These are phyloP conservation scores for Nymphalis c-album DNA, from an alignment of 2,888 invertebrate species.

Conservation along the genomic window DNA sequence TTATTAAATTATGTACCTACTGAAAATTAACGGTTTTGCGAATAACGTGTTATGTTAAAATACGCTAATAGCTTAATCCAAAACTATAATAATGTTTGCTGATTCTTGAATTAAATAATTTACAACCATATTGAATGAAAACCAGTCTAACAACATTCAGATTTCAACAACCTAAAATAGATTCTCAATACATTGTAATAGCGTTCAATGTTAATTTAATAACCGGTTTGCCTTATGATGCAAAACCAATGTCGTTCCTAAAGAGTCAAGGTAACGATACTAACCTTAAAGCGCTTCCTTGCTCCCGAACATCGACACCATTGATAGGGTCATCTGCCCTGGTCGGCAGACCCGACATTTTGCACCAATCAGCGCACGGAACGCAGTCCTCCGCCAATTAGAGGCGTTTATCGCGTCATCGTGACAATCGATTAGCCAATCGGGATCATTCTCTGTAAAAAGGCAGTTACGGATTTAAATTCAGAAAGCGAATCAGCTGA, in stretches of 20 bases:
- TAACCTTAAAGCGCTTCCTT: constrained; percentile 75
- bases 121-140: constrained; percentile 15
- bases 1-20: not conserved
- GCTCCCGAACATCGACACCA: constrained; percentile 75
- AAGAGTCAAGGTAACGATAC: constrained; percentile 39
- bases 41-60: not conserved
- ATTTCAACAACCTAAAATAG: not conserved
- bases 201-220: constrained; percentile 1
- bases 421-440: constrained; percentile 46
- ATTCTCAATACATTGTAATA: not conserved
- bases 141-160: not conserved
- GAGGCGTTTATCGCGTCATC: constrained; percentile 51
- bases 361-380: constrained; percentile 55
- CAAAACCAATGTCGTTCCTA: constrained; percentile 13
- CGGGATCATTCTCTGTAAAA: constrained; percentile 41
- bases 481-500: constrained; percentile 47
- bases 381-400: constrained; percentile 57
- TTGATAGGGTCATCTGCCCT: constrained; percentile 70
- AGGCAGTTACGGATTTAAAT: constrained; percentile 47
- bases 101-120: constrained; percentile 14
- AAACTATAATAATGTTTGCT: not conserved
- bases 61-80: constrained; percentile 4
- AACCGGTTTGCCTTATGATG: not conserved
- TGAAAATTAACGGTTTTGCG: not conserved
- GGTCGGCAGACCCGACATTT: constrained; percentile 75